Evolutionary conservation across 2,113 vertebrate species (phyloP), one percentile per base, ranked within the genome.

Genomic region (Oreochromis spilurus): DNA sequence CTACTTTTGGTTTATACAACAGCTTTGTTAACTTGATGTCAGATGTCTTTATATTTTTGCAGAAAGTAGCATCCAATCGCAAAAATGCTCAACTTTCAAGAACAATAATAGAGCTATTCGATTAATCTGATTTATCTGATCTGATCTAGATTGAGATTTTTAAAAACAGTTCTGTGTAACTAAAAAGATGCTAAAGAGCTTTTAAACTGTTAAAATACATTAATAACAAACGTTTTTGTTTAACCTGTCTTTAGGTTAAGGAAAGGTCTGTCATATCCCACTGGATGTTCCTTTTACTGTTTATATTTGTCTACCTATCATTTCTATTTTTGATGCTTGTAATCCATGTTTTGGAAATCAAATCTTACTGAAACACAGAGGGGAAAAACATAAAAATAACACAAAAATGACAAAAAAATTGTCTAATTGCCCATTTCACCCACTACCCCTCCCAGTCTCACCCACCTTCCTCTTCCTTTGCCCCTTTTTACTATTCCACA

Each of bases 401-500:
- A 40, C n/a, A 14, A 65, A 50, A 29, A 65, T 50, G 34, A 4
- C 82, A 26, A 70, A 38, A 79, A 80, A 84, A 29, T 38, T 52
- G 13, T 81, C 24, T 45, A 55, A 52, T 85, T 85, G 14, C 75
- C 83, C 52, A 70, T 31, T 81, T 90, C 54, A 53, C 55, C 54
- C 54, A 40, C 38, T 72, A 11, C 17, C 55, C 84, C 79, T 84
- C 75, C 60, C 34, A 72, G 2, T 87, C 77, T 86, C 82, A 89
- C 58, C 88, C 83, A 72, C 70, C 72, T 83, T 88, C 80, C 57
- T 88, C 89, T 88, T 92, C 17, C 62, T 88, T 92, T 92, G 11
- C 79, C 82, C 85, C 78, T 83, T 92, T 92, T 87, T 81, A 81
- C 89, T 87, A 79, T 86, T 94, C 93, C 87, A 92, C 92, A 95